Base-by-base conservation (phyloP, 2,888 invertebrate genomes). In the Lycia hirtaria region DNA sequence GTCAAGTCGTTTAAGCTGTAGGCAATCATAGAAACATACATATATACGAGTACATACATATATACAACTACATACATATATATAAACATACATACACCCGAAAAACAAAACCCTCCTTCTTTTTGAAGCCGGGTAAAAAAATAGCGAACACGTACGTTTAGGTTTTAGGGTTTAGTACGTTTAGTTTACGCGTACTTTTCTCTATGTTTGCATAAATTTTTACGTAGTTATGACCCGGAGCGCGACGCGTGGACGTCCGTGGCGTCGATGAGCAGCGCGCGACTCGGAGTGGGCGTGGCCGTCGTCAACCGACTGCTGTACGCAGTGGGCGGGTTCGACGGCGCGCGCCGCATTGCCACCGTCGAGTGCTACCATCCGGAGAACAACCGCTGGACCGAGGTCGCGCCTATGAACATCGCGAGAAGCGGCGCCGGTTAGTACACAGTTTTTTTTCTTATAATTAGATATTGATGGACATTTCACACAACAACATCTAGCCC, bases 341-440 rank as follows among this genome's bases (percentile, higher is more conserved):
- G 98, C 19, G 92, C 92, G 12, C 93, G 95, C 22, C 93, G 98
- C 26, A 93, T 97, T 56, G 93, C 93, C 67, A 95, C 96, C 28
- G 97, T 95, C 0, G 98, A 98, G 89, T 97, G 97, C 85, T 98
- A 98, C 86, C 97, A 98, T 83, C 98, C 98, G 0, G 98, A 98
- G 88, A 96, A 96, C 80, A 95, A 98, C 80, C 94, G 95, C 71
- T 98, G 98, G 98, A 95, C 94, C 0, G 94, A 95, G 78, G 94
- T 97, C 60, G 93, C 96, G 12, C 90, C 97, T 0, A 97, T 98
- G 96, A 92, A 93, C 56, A 93, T 94, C 22, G 94, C 95, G 4
- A 92, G 98, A 57, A 97, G 97, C 79, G 98, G 98, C 20, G 96
- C 97, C 60, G 98, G 96, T 96, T 77, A 68, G 65, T 69, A 37